Evolutionary conservation across 2,888 invertebrate genomes (phyloP), one percentile per base, ranked within the genome.

Genomic region (Machimus atricapillus): DNA sequence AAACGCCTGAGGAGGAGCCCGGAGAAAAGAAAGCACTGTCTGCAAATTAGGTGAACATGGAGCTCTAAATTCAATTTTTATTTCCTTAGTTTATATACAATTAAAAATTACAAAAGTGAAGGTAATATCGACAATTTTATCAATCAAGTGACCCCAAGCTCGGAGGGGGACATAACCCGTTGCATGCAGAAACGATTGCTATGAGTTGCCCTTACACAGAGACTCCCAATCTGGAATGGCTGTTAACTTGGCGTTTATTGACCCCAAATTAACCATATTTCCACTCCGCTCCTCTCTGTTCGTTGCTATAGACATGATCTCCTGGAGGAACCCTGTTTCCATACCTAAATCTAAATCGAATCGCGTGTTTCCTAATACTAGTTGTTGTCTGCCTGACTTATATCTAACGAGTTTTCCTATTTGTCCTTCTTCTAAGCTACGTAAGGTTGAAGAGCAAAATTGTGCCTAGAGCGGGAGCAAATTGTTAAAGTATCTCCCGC

Each of bases 271-370:
- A 0, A 94, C 93, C 89, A 95, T 92, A 89, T 92, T 93, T 16
- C 94, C 95, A 1, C 94, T 94, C 9, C 94, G 93, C 6, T 94
- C 93, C 4, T 92, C 90, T 0, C 93, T 92, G 89, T 94, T 94
- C 8, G 92, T 91, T 1, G 92, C 93, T 31, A 94, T 92, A 0
- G 94, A 94, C 89, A 95, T 93, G 4, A 94, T 93, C 88, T 95
- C 94, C 90, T 94, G 94, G 89, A 94, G 91, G 90, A 94, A 94
- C 0, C 94, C 93, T 0, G 94, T 91, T 86, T 94, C 94, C 0
- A 94, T 94, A 19, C 95, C 95, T 88, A 94, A 92, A 77, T 93
- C 93, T 9, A 95, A 93, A 91, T 95, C 95, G 89, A 94, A 95
- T 27, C 92, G 90, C 0, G 94, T 93, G 87, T 94, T 94, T 0